Evolutionary conservation across 1,140 invertebrate genomes (phyloP), one percentile per base, ranked within the genome.

Genomic region (Maniola jurtina): DNA sequence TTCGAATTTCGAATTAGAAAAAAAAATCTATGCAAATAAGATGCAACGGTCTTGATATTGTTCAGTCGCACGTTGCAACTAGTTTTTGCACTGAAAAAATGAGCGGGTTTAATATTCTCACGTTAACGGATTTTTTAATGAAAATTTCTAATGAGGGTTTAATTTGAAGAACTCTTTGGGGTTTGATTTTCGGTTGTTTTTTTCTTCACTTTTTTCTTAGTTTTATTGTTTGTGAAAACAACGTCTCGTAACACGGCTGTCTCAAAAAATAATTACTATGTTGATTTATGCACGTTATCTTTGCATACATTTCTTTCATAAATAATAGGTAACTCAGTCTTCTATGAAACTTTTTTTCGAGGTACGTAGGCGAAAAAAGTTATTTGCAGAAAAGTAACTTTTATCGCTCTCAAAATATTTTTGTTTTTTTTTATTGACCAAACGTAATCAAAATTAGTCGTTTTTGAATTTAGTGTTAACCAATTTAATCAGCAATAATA

Each of bases 121-220:
- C 86, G 86, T 90, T 90, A 88, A 74, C 79, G 70, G 77, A 66
- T 73, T 76, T 57, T 86, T 84, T 84, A 79, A 72, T 75, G 66
- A 72, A 86, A 86, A 84, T 83, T 84, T 87, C 75, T 90, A 90
- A 90, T 84, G 86, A 89, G 84, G 84, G 77, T 90, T 90, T 88
- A 90, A 88, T 89, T 90, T 90, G 88, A 85, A 89, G 86, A 84
- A 78, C 84, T 77, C 86, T 90, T 85, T 89, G 88, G 88, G 86
- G 88, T 90, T 90, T 90, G 84, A 88, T 88, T 81, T 80, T 16
- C 66, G 74, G 64, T 60, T 68, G 66, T 50, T 77, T 81, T 80
- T 84, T 85, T 76, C 25, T 62, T 63, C 64, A 42, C 25, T 77
- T 78, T 78, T 76, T 79, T 73, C 63, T 63, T 55, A 50, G 25